Base-by-base conservation (phyloP, 2,113 vertebrate species). In the Melospiza melodia region DNA sequence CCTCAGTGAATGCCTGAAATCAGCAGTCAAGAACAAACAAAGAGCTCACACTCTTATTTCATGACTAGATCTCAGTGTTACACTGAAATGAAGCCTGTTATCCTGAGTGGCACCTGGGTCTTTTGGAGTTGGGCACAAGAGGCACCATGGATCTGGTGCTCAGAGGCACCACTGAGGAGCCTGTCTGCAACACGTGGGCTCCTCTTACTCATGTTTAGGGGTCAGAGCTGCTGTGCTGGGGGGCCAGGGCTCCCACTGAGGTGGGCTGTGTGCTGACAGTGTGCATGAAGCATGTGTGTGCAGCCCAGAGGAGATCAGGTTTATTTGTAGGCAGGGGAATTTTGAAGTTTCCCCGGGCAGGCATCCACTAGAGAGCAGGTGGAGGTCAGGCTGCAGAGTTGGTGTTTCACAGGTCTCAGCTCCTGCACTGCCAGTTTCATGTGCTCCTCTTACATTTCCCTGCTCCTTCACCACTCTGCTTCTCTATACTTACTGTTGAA, bases 121-220 rank as follows among this genome's bases (percentile, higher is more conserved):
- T 16, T 77, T 84, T 48, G 82, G 49, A 54, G 39, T 4, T 44
- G 1, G 14, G 4, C 61, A 21, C 54, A 73, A 25, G 79, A 80
- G n/a, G 15, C 24, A n/a, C 28, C 27, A 0, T 1, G 30, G 43
- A 30, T 35, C 59, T 46, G 54, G 37, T 24, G 43, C 55, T 80
- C 59, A 80, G 85, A 54, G 41, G 13, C 37, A 59, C 12, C 5
- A 0, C 28, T n/a, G 84, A 72, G 20, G 9, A 48, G 14, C 0
- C 0, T 15, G 28, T 44, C 57, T 79, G 23, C 82, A 74, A 15
- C 52, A 46, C 0, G 0, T 18, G 33, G 10, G 41, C 20, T 39
- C 24, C 49, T 37, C 3, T 1, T 5, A 21, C 33, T 10, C 61
- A 16, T 0, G 1, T 31, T 52, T 30, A 61, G 46, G 22, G 39